Evolutionary conservation across 2,113 vertebrate genomes (phyloP).

Genomic region (Tragelaphus scriptus): DNA sequence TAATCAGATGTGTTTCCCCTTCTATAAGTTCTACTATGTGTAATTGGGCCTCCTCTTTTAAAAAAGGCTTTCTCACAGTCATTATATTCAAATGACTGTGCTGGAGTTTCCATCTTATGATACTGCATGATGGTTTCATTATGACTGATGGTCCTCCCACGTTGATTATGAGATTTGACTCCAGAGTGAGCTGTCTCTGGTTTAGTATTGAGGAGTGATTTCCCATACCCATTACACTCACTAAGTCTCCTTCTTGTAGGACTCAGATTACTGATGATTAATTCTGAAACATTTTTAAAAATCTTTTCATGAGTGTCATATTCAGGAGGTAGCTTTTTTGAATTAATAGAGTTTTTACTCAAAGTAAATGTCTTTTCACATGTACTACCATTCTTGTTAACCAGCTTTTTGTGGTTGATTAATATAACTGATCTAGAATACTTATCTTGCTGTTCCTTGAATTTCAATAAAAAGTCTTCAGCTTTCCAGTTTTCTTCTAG

Average conservation of each 20-base stretch:
- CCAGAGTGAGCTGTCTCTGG: not conserved
- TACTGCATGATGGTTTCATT: slow-evolving; percentile 40
- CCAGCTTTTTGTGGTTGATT: slow-evolving; percentile 52
- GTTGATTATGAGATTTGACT: slow-evolving; percentile 4
- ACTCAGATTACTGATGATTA: slow-evolving; percentile 47
- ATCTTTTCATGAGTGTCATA: slow-evolving; percentile 27
- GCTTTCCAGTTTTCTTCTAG: slow-evolving; percentile 64
- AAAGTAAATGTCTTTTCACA: slow-evolving; percentile 35
- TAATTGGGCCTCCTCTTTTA: slow-evolving; percentile 51
- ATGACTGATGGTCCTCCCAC: not conserved
- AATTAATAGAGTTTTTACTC: not conserved
- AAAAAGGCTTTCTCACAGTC: slow-evolving; percentile 22
- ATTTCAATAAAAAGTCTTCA: slow-evolving; percentile 55
- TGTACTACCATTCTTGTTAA: slow-evolving; percentile 6
- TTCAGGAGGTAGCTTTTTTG: slow-evolving; percentile 42
- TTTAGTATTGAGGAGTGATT: slow-evolving; percentile 21
- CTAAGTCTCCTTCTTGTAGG: slow-evolving; percentile 42
- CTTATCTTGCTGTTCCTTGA: slow-evolving; percentile 48
- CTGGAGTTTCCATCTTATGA: slow-evolving; percentile 45
- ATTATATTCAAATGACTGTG: slow-evolving; percentile 41
- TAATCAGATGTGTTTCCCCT: slow-evolving; percentile 22
- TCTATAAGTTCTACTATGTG: slow-evolving; percentile 29
- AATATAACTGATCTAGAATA: slow-evolving; percentile 40
- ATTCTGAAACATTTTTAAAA: slow-evolving; percentile 59
- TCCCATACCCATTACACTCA: slow-evolving; percentile 39